These are phyloP conservation scores for Oreotrochilus melanogaster DNA, from an alignment of 2,113 vertebrate genomes.

Conservation along the genomic window DNA sequence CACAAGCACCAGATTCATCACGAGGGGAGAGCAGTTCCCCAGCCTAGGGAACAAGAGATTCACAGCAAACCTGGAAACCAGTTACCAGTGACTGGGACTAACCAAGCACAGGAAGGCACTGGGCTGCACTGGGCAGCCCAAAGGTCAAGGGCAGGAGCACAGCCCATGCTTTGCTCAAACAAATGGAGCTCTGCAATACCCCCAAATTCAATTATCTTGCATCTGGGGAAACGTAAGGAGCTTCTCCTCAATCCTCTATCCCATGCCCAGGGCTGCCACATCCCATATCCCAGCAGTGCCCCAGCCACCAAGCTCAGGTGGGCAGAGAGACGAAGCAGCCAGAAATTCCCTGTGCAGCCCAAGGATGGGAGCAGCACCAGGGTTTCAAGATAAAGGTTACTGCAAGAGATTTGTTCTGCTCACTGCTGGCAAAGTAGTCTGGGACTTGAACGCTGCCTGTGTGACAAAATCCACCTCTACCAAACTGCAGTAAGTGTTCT, in stretches of 20 bases:
- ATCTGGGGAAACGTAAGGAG: neutral
- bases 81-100: neutral
- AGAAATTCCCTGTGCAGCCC: accelerated
- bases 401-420: neutral
- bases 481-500: neutral
- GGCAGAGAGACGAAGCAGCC: neutral
- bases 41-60: neutral
- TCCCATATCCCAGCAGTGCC: no score
- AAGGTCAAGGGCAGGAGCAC: neutral
- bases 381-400: neutral
- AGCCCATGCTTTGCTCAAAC: accelerated
- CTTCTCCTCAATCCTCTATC: neutral
- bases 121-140: no score
- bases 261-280: neutral
- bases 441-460: neutral
- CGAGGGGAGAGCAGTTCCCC: neutral
- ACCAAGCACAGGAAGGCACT: neutral
- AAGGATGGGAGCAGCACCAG: neutral
- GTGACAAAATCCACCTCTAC: neutral
- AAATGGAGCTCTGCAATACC: neutral
- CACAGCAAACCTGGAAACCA: neutral
- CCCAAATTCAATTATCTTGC: neutral
- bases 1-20: neutral
- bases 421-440: neutral
- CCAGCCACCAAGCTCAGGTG: accelerated